A percentile compares a stretch with the other conserved stretches of the same genome.
Conservation (phyloP, 1,140 invertebrate genomes). For the Drosophila nannoptera region DNA sequence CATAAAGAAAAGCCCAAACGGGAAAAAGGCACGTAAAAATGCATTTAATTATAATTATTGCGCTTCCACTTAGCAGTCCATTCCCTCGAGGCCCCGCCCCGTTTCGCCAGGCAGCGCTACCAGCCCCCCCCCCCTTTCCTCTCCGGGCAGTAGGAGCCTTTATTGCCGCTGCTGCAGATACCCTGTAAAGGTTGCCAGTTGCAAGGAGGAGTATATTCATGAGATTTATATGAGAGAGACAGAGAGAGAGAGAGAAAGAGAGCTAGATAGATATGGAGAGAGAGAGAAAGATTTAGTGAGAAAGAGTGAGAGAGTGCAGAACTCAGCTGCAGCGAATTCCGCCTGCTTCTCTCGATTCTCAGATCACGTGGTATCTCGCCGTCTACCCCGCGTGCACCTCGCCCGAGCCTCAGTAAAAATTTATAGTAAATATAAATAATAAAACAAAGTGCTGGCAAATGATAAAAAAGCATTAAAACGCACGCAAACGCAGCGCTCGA, state of each 20-base stretch:
- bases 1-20: conserved; percentile 55
- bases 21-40: conserved; percentile 73
- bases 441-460: conserved; percentile 67
- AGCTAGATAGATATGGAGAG: no score
- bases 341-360: neutral
- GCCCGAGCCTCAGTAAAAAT: conserved; percentile 45
- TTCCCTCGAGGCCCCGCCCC: conserved; percentile 13
- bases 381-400: neutral
- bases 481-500: conserved; percentile 44
- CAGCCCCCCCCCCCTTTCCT: no score
- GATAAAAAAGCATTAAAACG: conserved; percentile 73
- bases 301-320: no score
- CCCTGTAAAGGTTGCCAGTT: neutral
- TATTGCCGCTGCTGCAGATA: conserved; percentile 21
- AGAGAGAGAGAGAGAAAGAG: no score
- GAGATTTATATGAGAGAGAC: no score
- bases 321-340: no score
- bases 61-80: conserved; percentile 50
- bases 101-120: neutral
- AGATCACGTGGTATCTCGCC: conserved; percentile 6
- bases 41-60: conserved; percentile 78
- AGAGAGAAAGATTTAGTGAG: no score
- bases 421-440: conserved; percentile 78
- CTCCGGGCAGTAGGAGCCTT: neutral
- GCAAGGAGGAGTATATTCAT: no score